Conservation (phyloP, 2,113 vertebrate species). For the Ophiodon elongatus region DNA sequence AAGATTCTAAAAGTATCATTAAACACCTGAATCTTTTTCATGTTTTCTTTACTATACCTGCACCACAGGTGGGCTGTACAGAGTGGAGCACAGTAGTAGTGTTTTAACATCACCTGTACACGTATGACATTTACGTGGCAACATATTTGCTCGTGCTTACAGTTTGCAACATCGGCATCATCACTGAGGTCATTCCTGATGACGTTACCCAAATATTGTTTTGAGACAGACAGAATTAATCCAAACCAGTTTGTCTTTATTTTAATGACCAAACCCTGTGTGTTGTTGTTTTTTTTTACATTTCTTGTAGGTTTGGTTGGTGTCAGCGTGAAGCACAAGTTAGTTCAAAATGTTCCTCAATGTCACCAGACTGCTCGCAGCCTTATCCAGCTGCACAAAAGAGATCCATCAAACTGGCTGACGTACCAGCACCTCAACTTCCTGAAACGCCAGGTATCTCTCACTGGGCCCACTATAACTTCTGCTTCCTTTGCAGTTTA, state of each 20-base stretch:
- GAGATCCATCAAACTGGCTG: constrained; percentile 76
- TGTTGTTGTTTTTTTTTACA: not conserved
- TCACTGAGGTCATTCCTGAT: no score
- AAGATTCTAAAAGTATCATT: no score
- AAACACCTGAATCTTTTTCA: no score
- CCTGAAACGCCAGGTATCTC: constrained; percentile 90
- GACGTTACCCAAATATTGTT: not conserved
- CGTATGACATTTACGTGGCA: no score
- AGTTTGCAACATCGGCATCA: no score
- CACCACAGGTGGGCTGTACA: no score
- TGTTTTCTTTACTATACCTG: no score
- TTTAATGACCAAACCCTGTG: not conserved
- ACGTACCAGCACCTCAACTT: constrained; percentile 91
- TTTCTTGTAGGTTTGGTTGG: constrained; percentile 81
- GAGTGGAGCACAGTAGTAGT: no score
- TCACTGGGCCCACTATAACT: not conserved
- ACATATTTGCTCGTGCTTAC: no score
- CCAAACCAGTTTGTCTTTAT: not conserved
- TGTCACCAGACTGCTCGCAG: constrained; percentile 67
- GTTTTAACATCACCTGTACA: no score
- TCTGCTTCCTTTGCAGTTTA: not conserved
- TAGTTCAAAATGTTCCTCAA: constrained; percentile 70
- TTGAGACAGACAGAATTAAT: not conserved
- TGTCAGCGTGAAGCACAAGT: constrained; percentile 76
- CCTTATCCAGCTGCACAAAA: constrained; percentile 79